Conservation (phyloP, 2,888 invertebrate species). For the Abrostola triplasia region DNA sequence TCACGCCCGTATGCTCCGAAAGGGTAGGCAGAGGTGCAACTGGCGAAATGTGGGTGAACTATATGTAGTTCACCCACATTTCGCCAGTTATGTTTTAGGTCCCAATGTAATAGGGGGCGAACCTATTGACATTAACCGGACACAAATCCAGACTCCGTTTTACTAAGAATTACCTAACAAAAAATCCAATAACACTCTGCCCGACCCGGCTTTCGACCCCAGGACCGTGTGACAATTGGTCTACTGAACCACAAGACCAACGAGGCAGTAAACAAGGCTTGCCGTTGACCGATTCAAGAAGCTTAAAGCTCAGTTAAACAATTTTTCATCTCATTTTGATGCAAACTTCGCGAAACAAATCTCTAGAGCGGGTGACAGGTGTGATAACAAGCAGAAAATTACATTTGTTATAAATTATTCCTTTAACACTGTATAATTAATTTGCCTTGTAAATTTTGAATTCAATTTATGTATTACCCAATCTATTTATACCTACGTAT, state of each 20-base stretch:
- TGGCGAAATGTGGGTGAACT: too few relatives aligned
- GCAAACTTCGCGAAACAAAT: constrained; percentile 31
- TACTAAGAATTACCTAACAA: too few relatives aligned
- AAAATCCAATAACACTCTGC: too few relatives aligned
- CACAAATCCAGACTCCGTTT: too few relatives aligned
- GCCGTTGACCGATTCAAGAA: neutral
- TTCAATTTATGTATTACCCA: too few relatives aligned
- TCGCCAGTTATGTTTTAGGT: neutral
- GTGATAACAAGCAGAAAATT: constrained; percentile 10
- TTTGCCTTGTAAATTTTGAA: too few relatives aligned
- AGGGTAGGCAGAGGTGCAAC: neutral
- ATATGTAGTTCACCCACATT: too few relatives aligned
- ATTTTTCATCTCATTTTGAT: constrained; percentile 2
- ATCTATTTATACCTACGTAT: too few relatives aligned
- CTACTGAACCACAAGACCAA: too few relatives aligned
- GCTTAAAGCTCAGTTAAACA: constrained; percentile 7
- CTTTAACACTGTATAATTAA: constrained; percentile 25
- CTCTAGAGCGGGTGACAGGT: constrained; percentile 25
- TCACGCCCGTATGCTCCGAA: neutral
- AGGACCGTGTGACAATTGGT: neutral
- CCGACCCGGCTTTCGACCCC: too few relatives aligned
- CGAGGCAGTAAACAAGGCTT: neutral
- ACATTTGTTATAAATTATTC: constrained; percentile 16
- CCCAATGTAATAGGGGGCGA: neutral
- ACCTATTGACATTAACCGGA: too few relatives aligned